Evolutionary conservation across 2,888 invertebrate species (phyloP).

Genomic region (Lepidochitona cinerea): DNA sequence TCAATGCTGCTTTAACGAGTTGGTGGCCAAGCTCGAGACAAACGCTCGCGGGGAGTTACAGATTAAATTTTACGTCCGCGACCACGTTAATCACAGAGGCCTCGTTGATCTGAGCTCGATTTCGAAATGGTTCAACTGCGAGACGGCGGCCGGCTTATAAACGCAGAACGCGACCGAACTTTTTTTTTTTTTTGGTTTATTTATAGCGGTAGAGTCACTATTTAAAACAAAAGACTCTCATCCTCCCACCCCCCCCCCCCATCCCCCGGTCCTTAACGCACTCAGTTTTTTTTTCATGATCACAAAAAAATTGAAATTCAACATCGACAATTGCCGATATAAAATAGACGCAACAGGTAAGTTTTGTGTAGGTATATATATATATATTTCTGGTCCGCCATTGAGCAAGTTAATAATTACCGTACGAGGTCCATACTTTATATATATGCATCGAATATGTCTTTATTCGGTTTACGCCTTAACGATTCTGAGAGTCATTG

Average conservation of each 20-base stretch:
- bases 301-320: conserved; percentile 4
- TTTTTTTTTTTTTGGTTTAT: no score
- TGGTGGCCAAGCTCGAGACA: background rate
- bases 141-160: background rate
- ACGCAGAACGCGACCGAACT: no score
- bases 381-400: background rate
- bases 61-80: background rate
- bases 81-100: background rate
- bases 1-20: background rate
- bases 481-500: conserved; percentile 6
- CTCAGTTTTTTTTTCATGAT: background rate
- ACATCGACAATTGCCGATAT: background rate
- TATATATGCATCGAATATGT: background rate
- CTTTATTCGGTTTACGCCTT: background rate
- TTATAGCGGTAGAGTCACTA: no score
- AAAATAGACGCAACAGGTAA: conserved; percentile 1
- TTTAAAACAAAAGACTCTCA: no score
- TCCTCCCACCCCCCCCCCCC: no score
- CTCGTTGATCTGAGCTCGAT: background rate
- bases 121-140: background rate
- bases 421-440: background rate
- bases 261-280: no score
- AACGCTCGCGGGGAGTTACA: background rate
- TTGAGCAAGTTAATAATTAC: background rate
- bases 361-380: background rate